These are phyloP conservation scores for Macrochelys suwanniensis DNA, from an alignment of 2,797 vertebrate genomes.

Conservation along the genomic window DNA sequence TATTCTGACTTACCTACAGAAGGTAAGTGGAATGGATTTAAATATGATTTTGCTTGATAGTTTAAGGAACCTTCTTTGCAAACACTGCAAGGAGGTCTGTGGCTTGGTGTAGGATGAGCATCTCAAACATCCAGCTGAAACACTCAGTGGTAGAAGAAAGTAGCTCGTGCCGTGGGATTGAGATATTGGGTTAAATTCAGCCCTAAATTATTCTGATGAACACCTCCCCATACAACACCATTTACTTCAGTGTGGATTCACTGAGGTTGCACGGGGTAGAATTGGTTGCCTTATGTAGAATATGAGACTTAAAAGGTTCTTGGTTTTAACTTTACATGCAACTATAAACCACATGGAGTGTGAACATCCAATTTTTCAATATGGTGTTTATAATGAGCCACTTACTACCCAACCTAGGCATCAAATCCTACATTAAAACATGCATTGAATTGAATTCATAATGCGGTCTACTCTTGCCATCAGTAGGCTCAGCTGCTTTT, in stretches of 20 bases:
- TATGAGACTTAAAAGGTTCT: rapidly evolving
- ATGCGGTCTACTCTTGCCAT: background rate
- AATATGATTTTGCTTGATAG: background rate
- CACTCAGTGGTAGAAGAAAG: background rate
- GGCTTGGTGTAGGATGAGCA: background rate
- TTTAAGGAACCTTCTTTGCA: background rate
- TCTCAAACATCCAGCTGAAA: background rate
- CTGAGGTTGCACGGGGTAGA: background rate
- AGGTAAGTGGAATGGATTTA: background rate
- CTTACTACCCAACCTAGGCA: background rate
- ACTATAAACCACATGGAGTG: background rate
- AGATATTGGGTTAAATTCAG: background rate
- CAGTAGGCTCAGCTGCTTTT: background rate
- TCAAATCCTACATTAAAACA: background rate
- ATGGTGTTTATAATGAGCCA: background rate
- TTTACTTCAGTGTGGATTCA: background rate
- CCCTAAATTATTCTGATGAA: background rate
- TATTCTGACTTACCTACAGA: background rate
- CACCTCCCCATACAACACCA: background rate
- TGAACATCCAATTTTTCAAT: background rate
- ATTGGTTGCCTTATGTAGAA: background rate
- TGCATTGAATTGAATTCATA: background rate
- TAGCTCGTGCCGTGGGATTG: background rate
- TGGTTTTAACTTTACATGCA: background rate
- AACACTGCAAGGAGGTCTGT: background rate